Percentiles rank a stretch among this genome's conserved stretches.
These are phyloP conservation scores for Pammene aurita DNA, from an alignment of 2,888 invertebrate species.

Conservation along the genomic window DNA sequence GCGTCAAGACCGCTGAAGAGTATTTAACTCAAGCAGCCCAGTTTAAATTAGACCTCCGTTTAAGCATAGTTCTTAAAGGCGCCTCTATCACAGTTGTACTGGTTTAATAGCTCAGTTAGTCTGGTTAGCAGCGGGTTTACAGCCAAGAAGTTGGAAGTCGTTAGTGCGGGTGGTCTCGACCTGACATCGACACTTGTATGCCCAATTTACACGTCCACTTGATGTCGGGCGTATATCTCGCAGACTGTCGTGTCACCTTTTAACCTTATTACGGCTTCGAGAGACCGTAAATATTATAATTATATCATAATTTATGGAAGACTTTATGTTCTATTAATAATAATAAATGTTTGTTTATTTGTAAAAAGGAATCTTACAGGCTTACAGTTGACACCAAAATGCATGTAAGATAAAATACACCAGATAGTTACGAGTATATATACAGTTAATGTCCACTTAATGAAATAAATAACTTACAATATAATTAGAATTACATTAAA, in stretches of 20 bases:
- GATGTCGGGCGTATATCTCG: slow-evolving; percentile 45
- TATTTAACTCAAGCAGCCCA: not conserved
- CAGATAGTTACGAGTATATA: no score
- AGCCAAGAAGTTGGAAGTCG: slow-evolving; percentile 56
- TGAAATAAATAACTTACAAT: no score
- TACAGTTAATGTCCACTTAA: no score
- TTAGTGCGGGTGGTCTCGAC: slow-evolving; percentile 75
- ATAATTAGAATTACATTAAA: no score
- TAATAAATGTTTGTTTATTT: no score
- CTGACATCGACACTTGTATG: slow-evolving; percentile 51
- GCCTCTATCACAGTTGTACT: not conserved
- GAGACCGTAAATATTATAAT: slow-evolving; percentile 29
- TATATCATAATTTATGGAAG: slow-evolving; percentile 17
- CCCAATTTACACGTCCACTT: slow-evolving; percentile 58
- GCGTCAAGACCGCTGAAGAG: not conserved
- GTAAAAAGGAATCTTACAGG: no score
- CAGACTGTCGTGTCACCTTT: slow-evolving; percentile 31
- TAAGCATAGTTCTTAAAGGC: no score
- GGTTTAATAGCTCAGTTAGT: not conserved
- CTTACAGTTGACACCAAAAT: no score
- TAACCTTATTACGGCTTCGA: slow-evolving; percentile 31
- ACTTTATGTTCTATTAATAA: not conserved
- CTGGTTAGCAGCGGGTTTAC: not conserved
- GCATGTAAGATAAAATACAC: no score
- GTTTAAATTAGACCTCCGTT: not conserved